phyloP scores from a whole-genome alignment of 2,888 invertebrate species.

The Lithodes maja region DNA sequence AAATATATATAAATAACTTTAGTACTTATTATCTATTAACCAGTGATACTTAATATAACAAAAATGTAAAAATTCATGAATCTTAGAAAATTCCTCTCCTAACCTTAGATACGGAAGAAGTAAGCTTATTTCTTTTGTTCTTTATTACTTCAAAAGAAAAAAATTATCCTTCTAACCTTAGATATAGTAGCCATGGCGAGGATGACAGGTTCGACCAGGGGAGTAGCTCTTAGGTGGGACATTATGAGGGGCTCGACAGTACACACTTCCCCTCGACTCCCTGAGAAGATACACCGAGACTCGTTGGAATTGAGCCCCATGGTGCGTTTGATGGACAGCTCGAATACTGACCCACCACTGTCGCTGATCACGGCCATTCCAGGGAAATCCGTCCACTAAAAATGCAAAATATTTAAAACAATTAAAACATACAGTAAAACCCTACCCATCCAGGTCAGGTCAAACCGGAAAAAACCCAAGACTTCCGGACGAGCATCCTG shows the following conservation, averaged over 20 bases:
- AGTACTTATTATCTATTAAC: no score
- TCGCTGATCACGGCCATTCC: conserved; percentile 89
- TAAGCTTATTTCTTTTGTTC: no score
- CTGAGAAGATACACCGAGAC: conserved; percentile 96
- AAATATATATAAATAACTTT: neutral
- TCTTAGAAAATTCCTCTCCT: no score
- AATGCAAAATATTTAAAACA: conserved; percentile 71
- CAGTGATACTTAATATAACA: neutral
- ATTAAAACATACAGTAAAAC: neutral
- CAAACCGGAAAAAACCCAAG: neutral
- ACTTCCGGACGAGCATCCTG: neutral
- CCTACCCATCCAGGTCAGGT: neutral
- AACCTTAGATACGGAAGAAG: no score
- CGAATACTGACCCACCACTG: conserved; percentile 96
- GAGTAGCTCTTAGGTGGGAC: conserved; percentile 79
- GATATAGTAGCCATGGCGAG: conserved; percentile 96
- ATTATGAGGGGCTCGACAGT: conserved; percentile 82
- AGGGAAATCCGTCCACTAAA: conserved; percentile 82
- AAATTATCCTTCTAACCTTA: conserved; percentile 79
- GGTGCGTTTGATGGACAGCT: conserved; percentile 83
- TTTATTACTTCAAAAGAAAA: no score
- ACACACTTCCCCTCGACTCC: conserved; percentile 95
- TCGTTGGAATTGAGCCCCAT: conserved; percentile 79
- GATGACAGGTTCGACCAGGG: conserved; percentile 84
- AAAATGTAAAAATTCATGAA: neutral